A percentile compares a stretch with the other conserved stretches of the same genome.
Evolutionary conservation across 2,797 vertebrate genomes (phyloP).

Genomic region (Anableps anableps): DNA sequence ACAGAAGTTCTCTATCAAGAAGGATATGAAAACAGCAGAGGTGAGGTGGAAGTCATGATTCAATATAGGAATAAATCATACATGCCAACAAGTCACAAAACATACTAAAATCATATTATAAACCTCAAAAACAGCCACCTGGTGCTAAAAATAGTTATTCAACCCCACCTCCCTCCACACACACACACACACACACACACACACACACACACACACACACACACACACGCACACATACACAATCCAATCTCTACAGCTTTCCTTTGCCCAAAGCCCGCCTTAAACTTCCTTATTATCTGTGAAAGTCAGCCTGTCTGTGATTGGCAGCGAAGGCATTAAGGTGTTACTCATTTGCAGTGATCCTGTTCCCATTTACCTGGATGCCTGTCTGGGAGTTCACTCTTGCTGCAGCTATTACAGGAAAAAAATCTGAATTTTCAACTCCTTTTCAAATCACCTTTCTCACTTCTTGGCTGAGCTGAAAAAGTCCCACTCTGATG

Average conservation of each 20-base stretch:
- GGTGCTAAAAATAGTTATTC: constrained; percentile 32
- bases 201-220: too few relatives aligned
- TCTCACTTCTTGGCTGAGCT: neutral
- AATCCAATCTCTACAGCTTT: constrained; percentile 7
- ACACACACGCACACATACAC: too few relatives aligned
- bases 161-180: constrained; percentile 15
- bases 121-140: constrained; percentile 34
- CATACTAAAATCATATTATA: constrained; percentile 25
- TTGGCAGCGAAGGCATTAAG: constrained; percentile 67
- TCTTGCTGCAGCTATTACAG: constrained; percentile 31
- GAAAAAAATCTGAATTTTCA: constrained; percentile 5
- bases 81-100: neutral
- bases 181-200: too few relatives aligned
- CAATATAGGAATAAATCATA: neutral
- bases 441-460: neutral
- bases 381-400: constrained; percentile 22
- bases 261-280: constrained; percentile 17
- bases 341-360: constrained; percentile 65
- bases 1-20: neutral
- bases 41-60: neutral
- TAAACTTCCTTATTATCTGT: constrained; percentile 34
- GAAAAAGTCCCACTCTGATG: constrained; percentile 31
- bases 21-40: neutral
- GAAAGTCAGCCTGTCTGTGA: constrained; percentile 44
- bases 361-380: constrained; percentile 35